Evolutionary conservation across 2,888 invertebrate species (phyloP), one percentile per base, ranked within the genome.

Genomic region (Cantharis nigra): DNA sequence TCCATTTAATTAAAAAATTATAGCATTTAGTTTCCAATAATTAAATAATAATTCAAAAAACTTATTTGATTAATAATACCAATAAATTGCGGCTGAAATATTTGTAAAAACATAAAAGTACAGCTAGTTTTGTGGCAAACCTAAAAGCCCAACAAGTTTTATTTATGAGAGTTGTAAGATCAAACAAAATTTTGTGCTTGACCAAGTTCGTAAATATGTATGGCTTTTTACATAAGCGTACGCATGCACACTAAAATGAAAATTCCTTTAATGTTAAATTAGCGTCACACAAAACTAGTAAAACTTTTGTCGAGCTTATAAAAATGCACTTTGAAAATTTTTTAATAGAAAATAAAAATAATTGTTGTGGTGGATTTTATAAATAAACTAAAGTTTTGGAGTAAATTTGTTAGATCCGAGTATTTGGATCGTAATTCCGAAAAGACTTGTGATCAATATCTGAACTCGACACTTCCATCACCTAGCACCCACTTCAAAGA

Each of bases 381-480:
- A 49, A 49, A 49, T 49, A 49, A 49, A 49, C n/a, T 49, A 49
- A 49, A 49, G 14, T 74, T 70, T 49, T 63, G 30, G 63, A 74
- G 69, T 69, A 69, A 74, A 70, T 63, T 69, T 71, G 75, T 70
- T 75, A 65, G 65, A 75, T 75, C 75, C 70, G 33, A 63, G 64
- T 75, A 65, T 70, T 71, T 70, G 71, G 75, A 75, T 71, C 70
- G 64, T 49, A 70, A 64, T 71, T 71, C 71, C 70, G 71, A 75
- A 70, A 71, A 64, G 75, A 30, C 65, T 63, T 30, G 70, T 65
- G 64, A 75, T 75, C 75, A 75, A 75, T 75, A 75, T 75, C 75
- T 75, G 75, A 71, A 71, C 71, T 75, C 71, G 74, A 74, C 75
- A 70, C 71, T 70, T 71, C 71, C 28, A 70, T 70, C 75, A 75